These are phyloP conservation scores for Phyllotreta striolata DNA, from an alignment of 2,888 invertebrate genomes.

Conservation along the genomic window DNA sequence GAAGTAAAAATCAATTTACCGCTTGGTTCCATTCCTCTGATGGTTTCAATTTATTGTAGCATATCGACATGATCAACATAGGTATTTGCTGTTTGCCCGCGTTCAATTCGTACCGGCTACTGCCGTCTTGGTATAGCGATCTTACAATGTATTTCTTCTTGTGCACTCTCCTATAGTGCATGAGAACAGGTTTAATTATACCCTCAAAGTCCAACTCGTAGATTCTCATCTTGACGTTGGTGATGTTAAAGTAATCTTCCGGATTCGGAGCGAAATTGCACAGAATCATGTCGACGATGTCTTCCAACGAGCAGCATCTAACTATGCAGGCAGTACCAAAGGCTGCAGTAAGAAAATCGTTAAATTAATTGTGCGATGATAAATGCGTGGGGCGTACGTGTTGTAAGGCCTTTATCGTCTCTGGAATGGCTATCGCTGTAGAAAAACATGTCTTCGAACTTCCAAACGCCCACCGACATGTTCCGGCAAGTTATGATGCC, in stretches of 20 bases:
- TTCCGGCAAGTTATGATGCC: conserved; percentile 68
- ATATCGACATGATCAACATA: conserved; percentile 55
- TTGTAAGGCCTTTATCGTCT: conserved; percentile 64
- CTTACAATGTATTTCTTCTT: conserved; percentile 59
- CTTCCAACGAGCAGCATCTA: conserved; percentile 52
- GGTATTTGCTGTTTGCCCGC: conserved; percentile 57
- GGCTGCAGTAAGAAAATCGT: conserved; percentile 41
- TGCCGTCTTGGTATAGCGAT: conserved; percentile 49
- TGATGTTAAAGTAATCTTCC: conserved; percentile 55
- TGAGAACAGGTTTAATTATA: conserved; percentile 58
- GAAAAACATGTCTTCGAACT: conserved; percentile 61
- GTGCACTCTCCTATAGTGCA: conserved; percentile 57
- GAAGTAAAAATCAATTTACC: conserved; percentile 3
- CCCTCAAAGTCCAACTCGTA: conserved; percentile 50
- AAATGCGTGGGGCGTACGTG: conserved; percentile 45
- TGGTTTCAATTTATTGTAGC: conserved; percentile 54
- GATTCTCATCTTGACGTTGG: conserved; percentile 49
- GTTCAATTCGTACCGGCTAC: conserved; percentile 49
- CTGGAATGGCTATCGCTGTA: conserved; percentile 70
- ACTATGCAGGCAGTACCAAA: conserved; percentile 60
- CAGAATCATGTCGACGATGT: conserved; percentile 56
- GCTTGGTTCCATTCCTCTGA: conserved; percentile 50
- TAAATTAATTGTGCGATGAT: background rate
- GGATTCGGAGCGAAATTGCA: conserved; percentile 54
- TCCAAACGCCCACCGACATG: conserved; percentile 67